Percentiles rank a stretch among this genome's conserved stretches.
These are phyloP conservation scores for Lucilia sericata DNA, from an alignment of 1,140 invertebrate genomes.

Conservation along the genomic window DNA sequence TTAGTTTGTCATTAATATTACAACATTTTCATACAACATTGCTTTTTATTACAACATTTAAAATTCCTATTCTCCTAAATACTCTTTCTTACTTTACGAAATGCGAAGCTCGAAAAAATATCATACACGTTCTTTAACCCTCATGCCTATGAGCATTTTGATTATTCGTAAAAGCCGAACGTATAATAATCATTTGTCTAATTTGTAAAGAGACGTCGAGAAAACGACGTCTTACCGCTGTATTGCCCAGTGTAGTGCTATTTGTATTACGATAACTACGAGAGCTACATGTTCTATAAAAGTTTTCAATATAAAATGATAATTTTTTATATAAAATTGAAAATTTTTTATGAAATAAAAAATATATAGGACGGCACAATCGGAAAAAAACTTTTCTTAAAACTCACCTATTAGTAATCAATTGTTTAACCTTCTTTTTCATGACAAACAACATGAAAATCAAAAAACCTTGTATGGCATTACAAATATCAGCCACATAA, in stretches of 20 bases:
- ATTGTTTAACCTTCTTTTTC: conserved; percentile 71
- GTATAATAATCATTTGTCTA: conserved; percentile 62
- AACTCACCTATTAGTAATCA: conserved; percentile 69
- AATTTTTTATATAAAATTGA: conserved; percentile 36
- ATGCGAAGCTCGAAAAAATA: neutral
- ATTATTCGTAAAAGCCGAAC: conserved; percentile 58
- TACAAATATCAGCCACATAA: conserved; percentile 70
- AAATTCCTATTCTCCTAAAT: neutral
- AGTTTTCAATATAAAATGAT: conserved; percentile 18
- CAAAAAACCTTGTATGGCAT: conserved; percentile 72
- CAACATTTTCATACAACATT: neutral
- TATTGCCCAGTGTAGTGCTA: conserved; percentile 54
- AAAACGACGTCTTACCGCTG: conserved; percentile 60
- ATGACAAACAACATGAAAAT: conserved; percentile 76
- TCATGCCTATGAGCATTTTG: conserved; percentile 57
- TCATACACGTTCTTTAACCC: conserved; percentile 37
- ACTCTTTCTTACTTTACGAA: neutral
- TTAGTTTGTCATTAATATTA: neutral
- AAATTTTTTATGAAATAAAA: conserved; percentile 21
- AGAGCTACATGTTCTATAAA: conserved; percentile 58
- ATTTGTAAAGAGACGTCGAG: conserved; percentile 63
- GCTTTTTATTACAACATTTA: neutral
- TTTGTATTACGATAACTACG: conserved; percentile 64
- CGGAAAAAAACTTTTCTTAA: neutral
- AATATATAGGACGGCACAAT: conserved; percentile 6